Base-by-base conservation (phyloP, 1,140 invertebrate genomes). In the Danaus melanippus region DNA sequence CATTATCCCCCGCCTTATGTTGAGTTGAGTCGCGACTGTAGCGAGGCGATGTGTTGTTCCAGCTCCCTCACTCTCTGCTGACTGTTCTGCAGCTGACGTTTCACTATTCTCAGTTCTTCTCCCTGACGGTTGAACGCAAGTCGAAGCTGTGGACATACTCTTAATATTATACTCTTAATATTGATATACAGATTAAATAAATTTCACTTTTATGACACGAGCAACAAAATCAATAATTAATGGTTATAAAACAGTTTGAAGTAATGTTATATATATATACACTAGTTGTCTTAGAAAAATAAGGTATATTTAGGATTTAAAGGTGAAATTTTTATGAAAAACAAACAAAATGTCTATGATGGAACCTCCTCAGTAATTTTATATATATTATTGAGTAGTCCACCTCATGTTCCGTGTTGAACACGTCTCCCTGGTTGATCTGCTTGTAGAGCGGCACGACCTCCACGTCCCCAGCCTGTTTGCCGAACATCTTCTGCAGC, bases 31-130 rank as follows among this genome's bases (percentile, higher is more conserved):
- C 67, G 57, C 12, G 84, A 69, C 50, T 92, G 90, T n/a, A 92
- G 67, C 54, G 89, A 88, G 11, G 89, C 87, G 0, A 95, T 71
- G 66, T 92, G 90, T 42, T 93, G 91, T 73, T 96, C 94, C 10
- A 96, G 85, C 70, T 95, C 94, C 51, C 91, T 89, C 8, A 95
- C 92, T 9, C 93, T 87, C 60, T 92, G 88, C 70, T 95, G 94
- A 65, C 93, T 93, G 64, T 92, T 90, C 2, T 90, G 88, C 12
- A 96, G 83, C 71, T 95, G 93, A 50, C 93, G 92, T 64, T 92
- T 91, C 9, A 94, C 88, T 55, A 92, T 85, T 50, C 92, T 88
- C 15, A 95, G 78, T 83, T 96, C 95, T 63, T 95, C 94, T n/a
- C 89, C 89, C 84, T 95, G 94, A 15, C 90, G 89, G 62, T 91